A percentile compares a stretch with the other conserved stretches of the same genome.
These are phyloP conservation scores for Tetropium fuscum DNA, from an alignment of 2,888 invertebrate species.

Conservation along the genomic window DNA sequence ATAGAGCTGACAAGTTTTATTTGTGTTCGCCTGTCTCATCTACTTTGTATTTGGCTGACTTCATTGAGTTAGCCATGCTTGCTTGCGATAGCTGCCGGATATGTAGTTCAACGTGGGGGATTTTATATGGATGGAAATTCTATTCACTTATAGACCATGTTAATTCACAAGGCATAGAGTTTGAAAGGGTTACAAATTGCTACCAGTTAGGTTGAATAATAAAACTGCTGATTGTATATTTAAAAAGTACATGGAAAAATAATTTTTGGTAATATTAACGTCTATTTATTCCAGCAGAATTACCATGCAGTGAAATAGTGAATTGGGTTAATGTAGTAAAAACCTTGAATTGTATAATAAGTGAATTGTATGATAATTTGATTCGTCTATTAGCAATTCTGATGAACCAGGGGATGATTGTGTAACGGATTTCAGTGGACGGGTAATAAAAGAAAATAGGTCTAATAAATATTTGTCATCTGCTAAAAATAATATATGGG, in stretches of 20 bases:
- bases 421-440: too few relatives aligned
- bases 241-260: constrained; percentile 3
- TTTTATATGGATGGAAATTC: constrained; percentile 37
- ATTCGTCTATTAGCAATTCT: too few relatives aligned
- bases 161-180: constrained; percentile 33
- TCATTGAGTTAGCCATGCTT: constrained; percentile 60
- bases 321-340: constrained; percentile 5
- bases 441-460: too few relatives aligned
- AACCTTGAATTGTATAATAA: too few relatives aligned
- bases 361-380: too few relatives aligned
- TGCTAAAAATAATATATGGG: too few relatives aligned
- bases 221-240: constrained; percentile 21
- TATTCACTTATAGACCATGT: constrained; percentile 35
- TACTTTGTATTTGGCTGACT: constrained; percentile 63
- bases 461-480: too few relatives aligned
- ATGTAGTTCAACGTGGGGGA: constrained; percentile 29
- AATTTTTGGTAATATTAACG: constrained; percentile 1
- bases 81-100: constrained; percentile 50
- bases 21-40: constrained; percentile 62
- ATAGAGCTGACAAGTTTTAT: constrained; percentile 61
- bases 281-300: constrained; percentile 1
- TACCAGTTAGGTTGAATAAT: constrained; percentile 25
- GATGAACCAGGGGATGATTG: too few relatives aligned
- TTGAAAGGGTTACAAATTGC: constrained; percentile 39
- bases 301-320: neutral